A percentile compares a stretch with the other conserved stretches of the same genome.
Evolutionary conservation across 2,888 invertebrate genomes (phyloP).

Genomic region (Kryphioiulus occultus): DNA sequence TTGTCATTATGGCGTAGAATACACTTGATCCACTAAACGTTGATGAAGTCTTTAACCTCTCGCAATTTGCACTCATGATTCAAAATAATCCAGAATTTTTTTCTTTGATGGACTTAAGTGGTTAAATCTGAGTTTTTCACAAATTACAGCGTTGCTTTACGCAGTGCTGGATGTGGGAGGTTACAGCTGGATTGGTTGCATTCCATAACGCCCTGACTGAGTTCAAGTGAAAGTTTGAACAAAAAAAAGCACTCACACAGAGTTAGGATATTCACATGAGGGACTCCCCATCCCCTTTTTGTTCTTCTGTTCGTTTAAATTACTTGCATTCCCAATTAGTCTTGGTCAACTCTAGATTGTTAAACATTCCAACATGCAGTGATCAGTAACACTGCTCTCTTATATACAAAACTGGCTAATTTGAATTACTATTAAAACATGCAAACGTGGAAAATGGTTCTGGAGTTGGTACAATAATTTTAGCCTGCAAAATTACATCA

Average conservation of each 20-base stretch:
- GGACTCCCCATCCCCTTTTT: neutral
- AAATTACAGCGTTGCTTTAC: neutral
- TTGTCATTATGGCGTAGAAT: neutral
- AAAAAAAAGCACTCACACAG: conserved; percentile 21
- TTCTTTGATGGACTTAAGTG: neutral
- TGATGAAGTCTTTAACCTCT: neutral
- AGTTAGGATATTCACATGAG: conserved; percentile 33
- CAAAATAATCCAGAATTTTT: neutral
- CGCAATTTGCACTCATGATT: neutral
- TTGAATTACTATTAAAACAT: too few species aligned
- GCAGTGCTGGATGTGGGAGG: neutral
- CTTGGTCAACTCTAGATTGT: conserved; percentile 15
- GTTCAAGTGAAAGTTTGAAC: conserved; percentile 27
- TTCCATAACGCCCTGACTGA: conserved; percentile 8
- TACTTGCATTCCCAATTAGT: conserved; percentile 26
- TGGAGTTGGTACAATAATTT: neutral
- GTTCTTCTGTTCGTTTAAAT: conserved; percentile 18
- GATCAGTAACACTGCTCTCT: neutral
- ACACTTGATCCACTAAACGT: neutral
- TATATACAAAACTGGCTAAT: neutral
- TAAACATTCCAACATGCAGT: neutral
- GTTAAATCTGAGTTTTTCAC: neutral
- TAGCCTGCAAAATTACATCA: neutral
- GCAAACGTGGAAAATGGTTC: neutral
- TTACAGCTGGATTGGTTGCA: conserved; percentile 36